A percentile compares a stretch with the other conserved stretches of the same genome.
Conservation (phyloP, 2,797 vertebrate genomes). For the Salmo trutta region DNA sequence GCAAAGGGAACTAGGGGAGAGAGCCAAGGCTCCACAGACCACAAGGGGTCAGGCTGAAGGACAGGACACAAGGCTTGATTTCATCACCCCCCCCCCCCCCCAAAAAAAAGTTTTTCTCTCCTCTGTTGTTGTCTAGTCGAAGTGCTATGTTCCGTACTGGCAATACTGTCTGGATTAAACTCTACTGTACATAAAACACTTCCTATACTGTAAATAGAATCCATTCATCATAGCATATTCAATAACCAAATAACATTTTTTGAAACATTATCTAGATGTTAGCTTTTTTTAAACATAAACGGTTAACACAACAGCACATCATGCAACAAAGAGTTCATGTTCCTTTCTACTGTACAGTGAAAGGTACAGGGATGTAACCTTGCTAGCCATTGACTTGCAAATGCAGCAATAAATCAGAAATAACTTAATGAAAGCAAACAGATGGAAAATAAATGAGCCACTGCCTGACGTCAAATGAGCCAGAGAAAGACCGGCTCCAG, state of each 20-base stretch:
- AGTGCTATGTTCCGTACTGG: no score
- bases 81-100: no score
- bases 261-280: background rate
- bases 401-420: slow-evolving; percentile 7
- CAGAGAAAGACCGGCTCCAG: background rate
- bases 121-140: no score
- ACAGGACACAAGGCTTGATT: background rate
- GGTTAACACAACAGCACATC: background rate
- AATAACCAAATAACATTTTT: background rate
- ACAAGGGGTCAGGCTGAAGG: background rate
- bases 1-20: background rate
- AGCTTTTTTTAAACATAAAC: slow-evolving; percentile 5
- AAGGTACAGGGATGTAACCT: background rate
- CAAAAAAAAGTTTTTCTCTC: no score
- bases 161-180: background rate
- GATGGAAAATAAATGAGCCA: slow-evolving; percentile 10
- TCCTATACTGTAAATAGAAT: background rate
- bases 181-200: background rate
- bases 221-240: background rate
- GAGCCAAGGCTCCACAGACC: background rate
- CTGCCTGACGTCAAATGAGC: slow-evolving; percentile 5
- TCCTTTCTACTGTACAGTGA: background rate
- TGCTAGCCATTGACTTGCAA: slow-evolving; percentile 5
- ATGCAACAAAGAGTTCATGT: background rate
- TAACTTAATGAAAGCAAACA: slow-evolving; percentile 7